These are phyloP conservation scores for Ochotona princeps DNA, from an alignment of 2,113 vertebrate species.

Conservation along the genomic window DNA sequence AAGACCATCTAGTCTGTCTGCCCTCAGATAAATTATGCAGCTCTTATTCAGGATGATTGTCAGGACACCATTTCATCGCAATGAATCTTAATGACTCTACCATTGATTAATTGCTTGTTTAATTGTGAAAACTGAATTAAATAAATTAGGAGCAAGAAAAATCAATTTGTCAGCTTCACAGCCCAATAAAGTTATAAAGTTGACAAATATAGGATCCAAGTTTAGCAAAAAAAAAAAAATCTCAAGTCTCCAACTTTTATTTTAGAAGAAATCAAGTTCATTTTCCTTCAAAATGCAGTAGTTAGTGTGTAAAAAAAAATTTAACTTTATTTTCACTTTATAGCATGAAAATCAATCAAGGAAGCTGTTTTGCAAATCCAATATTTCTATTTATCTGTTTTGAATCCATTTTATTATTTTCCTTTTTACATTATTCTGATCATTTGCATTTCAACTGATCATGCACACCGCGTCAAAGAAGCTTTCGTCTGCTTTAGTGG, in stretches of 20 bases:
- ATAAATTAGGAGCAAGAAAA: constrained; percentile 82
- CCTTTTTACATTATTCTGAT: not conserved
- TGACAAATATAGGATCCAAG: constrained; percentile 77
- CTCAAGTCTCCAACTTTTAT: constrained; percentile 58
- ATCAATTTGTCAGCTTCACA: constrained; percentile 78
- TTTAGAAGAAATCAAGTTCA: constrained; percentile 58
- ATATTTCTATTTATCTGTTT: not conserved
- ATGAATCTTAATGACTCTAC: constrained; percentile 81
- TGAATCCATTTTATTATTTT: not conserved
- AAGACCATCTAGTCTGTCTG: constrained; percentile 17
- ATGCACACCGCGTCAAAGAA: not conserved
- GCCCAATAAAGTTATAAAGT: constrained; percentile 82
- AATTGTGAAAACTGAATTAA: constrained; percentile 83
- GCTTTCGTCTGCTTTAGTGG: not conserved
- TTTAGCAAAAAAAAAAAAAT: constrained; percentile 61
- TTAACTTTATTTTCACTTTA: constrained; percentile 40
- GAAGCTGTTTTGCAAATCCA: not conserved
- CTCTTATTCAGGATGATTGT: constrained; percentile 77
- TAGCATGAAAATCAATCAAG: constrained; percentile 49
- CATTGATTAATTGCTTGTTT: constrained; percentile 82
- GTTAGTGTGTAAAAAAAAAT: constrained; percentile 44
- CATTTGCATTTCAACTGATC: constrained; percentile 4
- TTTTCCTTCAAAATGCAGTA: constrained; percentile 59
- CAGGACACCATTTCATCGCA: constrained; percentile 74
- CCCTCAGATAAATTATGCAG: constrained; percentile 68